These are phyloP conservation scores for Drosophila arizonae DNA, from an alignment of 1,140 invertebrate species.

Conservation along the genomic window DNA sequence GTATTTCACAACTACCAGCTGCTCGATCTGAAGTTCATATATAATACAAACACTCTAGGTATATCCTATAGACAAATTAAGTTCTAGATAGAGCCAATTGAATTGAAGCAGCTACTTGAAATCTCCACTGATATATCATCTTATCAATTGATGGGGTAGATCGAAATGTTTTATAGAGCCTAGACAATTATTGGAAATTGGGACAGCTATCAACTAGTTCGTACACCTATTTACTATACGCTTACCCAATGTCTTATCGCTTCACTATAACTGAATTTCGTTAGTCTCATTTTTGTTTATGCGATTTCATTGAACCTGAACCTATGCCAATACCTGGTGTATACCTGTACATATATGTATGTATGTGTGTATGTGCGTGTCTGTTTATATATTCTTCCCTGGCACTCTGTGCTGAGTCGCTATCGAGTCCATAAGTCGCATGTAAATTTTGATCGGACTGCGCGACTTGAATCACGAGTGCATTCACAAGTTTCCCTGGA, in stretches of 20 bases:
- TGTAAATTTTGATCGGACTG: not conserved
- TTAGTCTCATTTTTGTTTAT: slow-evolving; percentile 30
- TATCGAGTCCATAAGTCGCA: not conserved
- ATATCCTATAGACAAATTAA: no score
- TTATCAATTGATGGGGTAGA: no score
- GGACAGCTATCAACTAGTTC: not conserved
- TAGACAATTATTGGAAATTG: no score
- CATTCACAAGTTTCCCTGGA: slow-evolving; percentile 1
- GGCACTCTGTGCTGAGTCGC: not conserved
- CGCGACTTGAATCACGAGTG: not conserved
- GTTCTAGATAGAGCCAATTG: no score
- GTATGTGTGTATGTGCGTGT: not conserved
- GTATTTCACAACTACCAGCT: not conserved
- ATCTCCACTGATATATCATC: no score
- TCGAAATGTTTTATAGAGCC: no score
- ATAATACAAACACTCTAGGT: not conserved
- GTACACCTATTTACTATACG: not conserved
- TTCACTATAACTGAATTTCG: not conserved
- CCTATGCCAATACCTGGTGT: slow-evolving; percentile 44
- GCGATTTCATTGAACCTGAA: slow-evolving; percentile 71
- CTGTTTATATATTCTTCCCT: not conserved
- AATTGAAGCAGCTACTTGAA: no score
- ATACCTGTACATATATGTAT: not conserved
- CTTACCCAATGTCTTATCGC: slow-evolving; percentile 3
- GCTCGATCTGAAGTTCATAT: not conserved